These are phyloP conservation scores for Chloroceryle amazona DNA, from an alignment of 2,797 vertebrate species.

Conservation along the genomic window DNA sequence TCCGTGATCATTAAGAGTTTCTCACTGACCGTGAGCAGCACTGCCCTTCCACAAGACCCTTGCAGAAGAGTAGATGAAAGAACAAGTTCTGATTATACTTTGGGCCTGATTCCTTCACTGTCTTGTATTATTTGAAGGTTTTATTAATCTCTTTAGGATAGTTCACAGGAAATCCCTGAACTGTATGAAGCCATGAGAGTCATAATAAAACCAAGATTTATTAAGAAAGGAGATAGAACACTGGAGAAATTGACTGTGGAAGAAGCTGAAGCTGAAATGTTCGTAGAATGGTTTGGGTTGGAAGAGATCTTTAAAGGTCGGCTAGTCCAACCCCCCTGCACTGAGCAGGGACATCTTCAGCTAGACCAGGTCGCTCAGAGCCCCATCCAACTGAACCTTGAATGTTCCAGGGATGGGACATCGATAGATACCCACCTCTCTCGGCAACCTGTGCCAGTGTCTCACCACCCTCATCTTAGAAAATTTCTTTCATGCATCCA, in stretches of 20 bases:
- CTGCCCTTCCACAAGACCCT: not conserved
- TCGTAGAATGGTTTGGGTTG: not conserved
- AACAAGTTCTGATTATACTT: not conserved
- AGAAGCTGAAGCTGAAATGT: not conserved
- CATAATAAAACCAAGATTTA: conserved; percentile 2
- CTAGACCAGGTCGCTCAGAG: no score
- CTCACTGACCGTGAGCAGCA: not conserved
- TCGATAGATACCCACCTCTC: no score
- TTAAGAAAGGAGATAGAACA: not conserved
- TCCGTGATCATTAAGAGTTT: not conserved
- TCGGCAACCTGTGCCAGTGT: not conserved
- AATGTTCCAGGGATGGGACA: no score
- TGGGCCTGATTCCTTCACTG: not conserved
- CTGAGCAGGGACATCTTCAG: no score
- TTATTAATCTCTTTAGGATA: not conserved
- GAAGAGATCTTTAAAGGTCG: not conserved
- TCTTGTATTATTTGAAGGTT: not conserved
- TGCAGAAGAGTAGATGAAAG: not conserved
- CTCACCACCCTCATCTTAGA: not conserved
- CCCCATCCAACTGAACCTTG: no score
- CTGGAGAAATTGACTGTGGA: not conserved
- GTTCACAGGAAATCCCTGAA: not conserved
- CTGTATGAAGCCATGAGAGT: not conserved
- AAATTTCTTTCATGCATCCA: not conserved
- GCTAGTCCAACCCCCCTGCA: not conserved